Evolutionary conservation across 2,797 vertebrate species (phyloP), one percentile per base, ranked within the genome.

Genomic region (Rhyacichthys aspro): DNA sequence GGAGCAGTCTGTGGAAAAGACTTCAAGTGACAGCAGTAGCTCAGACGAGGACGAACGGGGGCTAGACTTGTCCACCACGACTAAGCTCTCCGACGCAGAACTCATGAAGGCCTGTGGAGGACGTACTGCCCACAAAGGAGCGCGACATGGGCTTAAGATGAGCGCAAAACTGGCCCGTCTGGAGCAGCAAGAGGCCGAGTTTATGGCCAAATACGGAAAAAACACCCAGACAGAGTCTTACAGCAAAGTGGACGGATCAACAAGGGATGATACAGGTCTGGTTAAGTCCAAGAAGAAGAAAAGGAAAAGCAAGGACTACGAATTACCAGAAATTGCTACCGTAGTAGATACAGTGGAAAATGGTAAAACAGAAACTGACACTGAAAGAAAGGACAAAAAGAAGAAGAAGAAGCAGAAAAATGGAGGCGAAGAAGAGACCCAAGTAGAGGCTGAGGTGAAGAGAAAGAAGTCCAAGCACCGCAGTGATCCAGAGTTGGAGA

Each of bases 41-140:
- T 90, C 88, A 0, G 90, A 90, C 0, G 88, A 93, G 12, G 72
- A 87, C 10, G 90, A 88, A 0, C 93, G 93, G 43, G 90, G 82
- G 17, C 70, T 95, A 72, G 94, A 95, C 62, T 87, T 94, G 0
- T 96, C 94, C 47, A 93, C 91, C 0, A 86, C 88, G 57, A 88
- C 85, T n/a, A 98, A 95, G 63, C 81, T 98, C 39, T 94, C 96
- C 0, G 96, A 98, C 0, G 80, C 91, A 28, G 93, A 95, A 33
- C 89, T 98, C 14, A 74, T 97, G 63, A 92, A 86, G 68, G 94
- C 69, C 0, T 98, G 96, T 1, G 95, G 96, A 41, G 96, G 96
- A 32, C 93, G 95, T 18, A 99, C 96, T 0, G 97, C 95, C n/a
- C 96, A 98, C 87, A 98, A 96, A 81, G 97, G 96, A 39, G 97